Evolutionary conservation across 2,888 invertebrate species (phyloP).

Genomic region (Philhelius pedissequus): DNA sequence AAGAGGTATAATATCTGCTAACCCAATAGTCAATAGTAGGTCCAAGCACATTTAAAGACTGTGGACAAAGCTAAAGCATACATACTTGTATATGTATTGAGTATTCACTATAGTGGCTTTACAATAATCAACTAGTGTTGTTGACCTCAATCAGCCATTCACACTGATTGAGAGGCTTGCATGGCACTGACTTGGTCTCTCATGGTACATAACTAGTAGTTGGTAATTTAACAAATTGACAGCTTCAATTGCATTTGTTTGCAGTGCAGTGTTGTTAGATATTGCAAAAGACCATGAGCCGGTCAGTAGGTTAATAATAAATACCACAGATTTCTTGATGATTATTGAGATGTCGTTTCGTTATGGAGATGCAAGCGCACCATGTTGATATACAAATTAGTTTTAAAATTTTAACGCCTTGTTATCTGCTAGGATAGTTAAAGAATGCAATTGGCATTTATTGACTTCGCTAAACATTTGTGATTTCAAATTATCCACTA

Average conservation of each 20-base stretch:
- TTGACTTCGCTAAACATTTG: no score
- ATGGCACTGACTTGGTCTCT: neutral
- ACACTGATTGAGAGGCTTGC: neutral
- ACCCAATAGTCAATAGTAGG: neutral
- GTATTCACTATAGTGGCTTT: neutral
- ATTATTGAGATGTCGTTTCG: neutral
- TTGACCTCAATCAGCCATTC: slow-evolving; percentile 40
- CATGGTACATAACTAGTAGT: neutral
- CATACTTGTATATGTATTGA: no score
- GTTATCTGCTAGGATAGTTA: no score
- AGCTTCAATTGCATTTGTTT: neutral
- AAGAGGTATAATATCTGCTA: neutral
- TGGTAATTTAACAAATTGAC: slow-evolving; percentile 10
- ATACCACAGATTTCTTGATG: neutral
- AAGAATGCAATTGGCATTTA: no score
- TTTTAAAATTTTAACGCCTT: neutral
- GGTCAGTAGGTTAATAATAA: neutral
- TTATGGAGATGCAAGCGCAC: slow-evolving; percentile 4
- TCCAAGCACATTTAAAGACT: neutral
- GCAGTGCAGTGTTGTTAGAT: no score
- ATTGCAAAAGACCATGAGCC: slow-evolving; percentile 19
- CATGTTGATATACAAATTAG: neutral
- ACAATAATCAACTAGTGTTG: slow-evolving; percentile 16
- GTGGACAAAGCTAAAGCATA: neutral
- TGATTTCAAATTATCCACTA: no score